These are phyloP conservation scores for Sprattus sprattus DNA, from an alignment of 2,113 vertebrate genomes.

Conservation along the genomic window DNA sequence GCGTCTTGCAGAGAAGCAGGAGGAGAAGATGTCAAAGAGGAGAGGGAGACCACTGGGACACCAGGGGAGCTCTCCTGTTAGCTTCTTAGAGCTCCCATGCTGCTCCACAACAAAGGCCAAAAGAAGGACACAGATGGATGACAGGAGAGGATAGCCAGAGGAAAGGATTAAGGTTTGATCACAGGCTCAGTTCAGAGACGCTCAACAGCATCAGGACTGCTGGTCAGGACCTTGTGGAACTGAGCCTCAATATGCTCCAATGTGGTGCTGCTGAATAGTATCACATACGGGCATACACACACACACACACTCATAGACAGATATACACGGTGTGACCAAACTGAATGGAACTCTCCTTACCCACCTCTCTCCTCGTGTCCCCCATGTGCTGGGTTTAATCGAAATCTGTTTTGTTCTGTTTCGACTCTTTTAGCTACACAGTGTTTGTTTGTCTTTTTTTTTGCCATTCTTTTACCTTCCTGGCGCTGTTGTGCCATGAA, in stretches of 20 bases:
- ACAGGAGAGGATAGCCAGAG: background rate
- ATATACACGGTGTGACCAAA: constrained; percentile 24
- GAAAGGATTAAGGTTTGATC: background rate
- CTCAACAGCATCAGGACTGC: constrained; percentile 67
- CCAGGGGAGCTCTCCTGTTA: background rate
- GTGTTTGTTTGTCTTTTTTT: constrained; percentile 47
- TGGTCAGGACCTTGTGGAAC: constrained; percentile 72
- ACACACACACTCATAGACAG: constrained; percentile 42
- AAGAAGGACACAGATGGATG: background rate
- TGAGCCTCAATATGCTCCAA: constrained; percentile 65
- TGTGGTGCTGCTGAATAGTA: constrained; percentile 27
- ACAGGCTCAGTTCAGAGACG: background rate
- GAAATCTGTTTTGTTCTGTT: background rate
- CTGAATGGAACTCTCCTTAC: constrained; percentile 36
- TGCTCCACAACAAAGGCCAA: background rate
- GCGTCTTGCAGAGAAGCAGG: background rate
- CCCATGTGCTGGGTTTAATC: background rate
- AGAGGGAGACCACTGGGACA: background rate
- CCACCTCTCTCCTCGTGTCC: constrained; percentile 2
- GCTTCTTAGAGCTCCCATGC: background rate
- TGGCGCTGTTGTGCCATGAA: constrained; percentile 64
- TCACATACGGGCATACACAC: constrained; percentile 34
- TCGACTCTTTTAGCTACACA: constrained; percentile 43
- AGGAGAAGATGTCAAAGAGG: background rate
- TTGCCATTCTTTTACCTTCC: background rate